Evolutionary conservation across 2,113 vertebrate genomes (phyloP), one percentile per base, ranked within the genome.

Genomic region (Oryzias melastigma): DNA sequence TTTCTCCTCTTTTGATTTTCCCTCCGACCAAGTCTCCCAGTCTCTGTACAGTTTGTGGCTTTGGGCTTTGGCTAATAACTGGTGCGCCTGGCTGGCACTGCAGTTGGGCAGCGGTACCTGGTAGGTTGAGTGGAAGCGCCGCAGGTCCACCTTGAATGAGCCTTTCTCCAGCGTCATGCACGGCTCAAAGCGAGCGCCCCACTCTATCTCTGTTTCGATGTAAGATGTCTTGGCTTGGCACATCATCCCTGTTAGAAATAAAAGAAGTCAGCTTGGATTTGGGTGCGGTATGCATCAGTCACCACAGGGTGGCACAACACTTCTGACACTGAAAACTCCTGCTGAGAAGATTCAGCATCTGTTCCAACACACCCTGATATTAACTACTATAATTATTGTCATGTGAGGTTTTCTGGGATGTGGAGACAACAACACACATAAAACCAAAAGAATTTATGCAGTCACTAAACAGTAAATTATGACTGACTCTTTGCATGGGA

Each of bases 61-160:
- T 54, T 75, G 53, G 25, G 57, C 47, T 55, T 71, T 51, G 19
- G 14, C 7, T 40, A 50, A 16, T 18, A 85, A 20, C 7, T 68
- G 71, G 20, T 67, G 54, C 1, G 52, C 60, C 17, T 80, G 70
- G 41, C 70, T 68, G 2, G 71, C 78, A 4, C 84, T 87, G 66
- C 68, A 78, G 22, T 62, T 60, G 3, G 75, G 80, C 10, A 87
- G 77, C 2, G 77, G 80, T 8, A 82, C 80, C 69, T 71, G 54
- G 62, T 81, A 80, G 19, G 81, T 85, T 58, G 60, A 68, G 62
- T 86, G 80, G 67, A 88, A 85, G 8, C 65, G 51, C 10, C 65
- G 65, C 58, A 84, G 68, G 51, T 88, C 78, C 17, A 81, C 78
- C 77, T 71, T 68, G 56, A 80, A 75, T 2, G 44, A 72, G 40